phyloP scores from a whole-genome alignment of 1,140 invertebrate species.

The Augochlora pura region DNA sequence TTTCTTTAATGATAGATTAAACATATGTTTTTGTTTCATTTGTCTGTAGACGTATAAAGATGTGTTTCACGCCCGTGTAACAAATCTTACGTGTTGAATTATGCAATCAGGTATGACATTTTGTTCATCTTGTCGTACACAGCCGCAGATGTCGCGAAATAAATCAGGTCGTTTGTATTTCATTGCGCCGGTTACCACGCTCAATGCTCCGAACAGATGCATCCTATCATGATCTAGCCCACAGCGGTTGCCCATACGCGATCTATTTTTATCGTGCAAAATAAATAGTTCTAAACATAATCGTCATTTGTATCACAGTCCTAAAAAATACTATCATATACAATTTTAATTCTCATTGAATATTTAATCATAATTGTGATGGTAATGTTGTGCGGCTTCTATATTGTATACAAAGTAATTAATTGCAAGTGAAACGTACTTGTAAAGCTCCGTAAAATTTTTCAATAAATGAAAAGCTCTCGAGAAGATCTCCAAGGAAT shows the following conservation, averaged over 20 bases:
- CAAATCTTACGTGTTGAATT: slow-evolving; percentile 9
- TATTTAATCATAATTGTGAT: no score
- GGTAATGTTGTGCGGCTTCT: no score
- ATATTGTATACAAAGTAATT: background rate
- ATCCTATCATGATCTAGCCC: slow-evolving; percentile 14
- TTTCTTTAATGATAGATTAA: no score
- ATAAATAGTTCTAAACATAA: no score
- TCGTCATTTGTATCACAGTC: no score
- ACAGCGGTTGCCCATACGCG: background rate
- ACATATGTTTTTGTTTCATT: no score
- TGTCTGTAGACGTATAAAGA: no score
- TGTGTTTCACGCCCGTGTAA: no score
- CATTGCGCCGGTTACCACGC: background rate
- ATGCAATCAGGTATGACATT: background rate
- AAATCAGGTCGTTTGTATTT: slow-evolving; percentile 1
- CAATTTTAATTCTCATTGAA: no score
- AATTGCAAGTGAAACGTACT: background rate
- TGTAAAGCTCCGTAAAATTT: slow-evolving; percentile 16
- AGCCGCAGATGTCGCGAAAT: background rate
- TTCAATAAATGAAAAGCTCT: slow-evolving; percentile 12
- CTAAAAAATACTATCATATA: no score
- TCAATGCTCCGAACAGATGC: slow-evolving; percentile 14
- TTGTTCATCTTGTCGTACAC: background rate
- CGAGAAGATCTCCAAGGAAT: slow-evolving; percentile 12
- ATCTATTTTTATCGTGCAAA: slow-evolving; percentile 3